phyloP scores from a whole-genome alignment of 2,113 vertebrate species.

The Oreotrochilus melanogaster region DNA sequence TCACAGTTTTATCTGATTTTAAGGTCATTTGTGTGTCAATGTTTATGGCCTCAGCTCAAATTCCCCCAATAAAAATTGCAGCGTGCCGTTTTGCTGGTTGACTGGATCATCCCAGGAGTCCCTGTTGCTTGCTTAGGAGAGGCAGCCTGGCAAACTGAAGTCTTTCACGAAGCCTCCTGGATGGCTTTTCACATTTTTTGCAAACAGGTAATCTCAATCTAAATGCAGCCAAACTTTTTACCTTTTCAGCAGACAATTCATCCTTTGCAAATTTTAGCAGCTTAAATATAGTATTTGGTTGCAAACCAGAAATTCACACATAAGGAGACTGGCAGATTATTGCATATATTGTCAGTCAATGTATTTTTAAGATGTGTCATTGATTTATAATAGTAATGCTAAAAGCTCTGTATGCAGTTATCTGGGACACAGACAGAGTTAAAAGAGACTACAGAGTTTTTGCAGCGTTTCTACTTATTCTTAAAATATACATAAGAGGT shows the following conservation, averaged over 20 bases:
- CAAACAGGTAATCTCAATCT: neutral
- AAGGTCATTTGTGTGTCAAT: neutral
- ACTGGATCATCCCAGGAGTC: neutral
- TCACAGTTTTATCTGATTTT: conserved; percentile 6
- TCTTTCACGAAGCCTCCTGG: neutral
- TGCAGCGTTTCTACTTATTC: neutral
- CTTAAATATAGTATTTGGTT: conserved; percentile 77
- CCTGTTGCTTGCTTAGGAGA: neutral
- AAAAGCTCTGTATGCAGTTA: neutral
- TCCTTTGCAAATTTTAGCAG: conserved; percentile 69
- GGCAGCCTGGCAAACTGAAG: neutral
- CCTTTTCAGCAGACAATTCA: conserved; percentile 73
- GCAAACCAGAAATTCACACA: conserved; percentile 72
- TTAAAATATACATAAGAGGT: neutral
- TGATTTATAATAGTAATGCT: conserved; percentile 70
- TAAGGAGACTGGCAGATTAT: conserved; percentile 77
- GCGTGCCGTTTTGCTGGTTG: neutral
- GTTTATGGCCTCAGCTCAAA: conserved; percentile 16
- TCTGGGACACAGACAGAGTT: conserved; percentile 30
- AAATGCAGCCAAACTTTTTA: conserved; percentile 30
- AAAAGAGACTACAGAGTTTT: neutral
- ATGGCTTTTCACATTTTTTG: neutral
- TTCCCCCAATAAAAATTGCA: conserved; percentile 15
- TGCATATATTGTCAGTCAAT: conserved; percentile 74
- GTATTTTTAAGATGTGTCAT: conserved; percentile 71